Percentiles rank a stretch among this genome's conserved stretches.
Evolutionary conservation across 2,888 invertebrate genomes (phyloP).

Genomic region (Lucinisca nassula): DNA sequence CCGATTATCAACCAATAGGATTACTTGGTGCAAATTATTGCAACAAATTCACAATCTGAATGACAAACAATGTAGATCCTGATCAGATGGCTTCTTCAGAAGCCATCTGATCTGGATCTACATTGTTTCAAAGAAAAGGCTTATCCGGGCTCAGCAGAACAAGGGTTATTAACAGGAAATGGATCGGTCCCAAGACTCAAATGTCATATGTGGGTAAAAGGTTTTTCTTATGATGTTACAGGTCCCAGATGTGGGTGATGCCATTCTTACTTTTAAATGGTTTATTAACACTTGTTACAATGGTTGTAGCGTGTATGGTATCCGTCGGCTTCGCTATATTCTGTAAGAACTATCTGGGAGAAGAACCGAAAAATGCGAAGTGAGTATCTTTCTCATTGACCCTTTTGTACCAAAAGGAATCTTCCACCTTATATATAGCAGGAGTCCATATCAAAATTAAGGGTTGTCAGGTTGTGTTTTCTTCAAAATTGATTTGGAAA

Average conservation of each 20-base stretch:
- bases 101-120: not conserved
- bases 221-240: conserved; percentile 50
- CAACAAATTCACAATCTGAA: not conserved
- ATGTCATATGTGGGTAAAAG: too few relatives aligned
- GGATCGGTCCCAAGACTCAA: too few relatives aligned
- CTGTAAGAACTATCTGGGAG: conserved; percentile 58
- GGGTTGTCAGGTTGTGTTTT: too few relatives aligned
- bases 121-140: not conserved
- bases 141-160: too few relatives aligned
- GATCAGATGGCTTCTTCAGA: not conserved
- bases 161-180: too few relatives aligned
- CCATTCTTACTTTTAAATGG: conserved; percentile 77
- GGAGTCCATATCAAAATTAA: too few relatives aligned
- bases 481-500: too few relatives aligned
- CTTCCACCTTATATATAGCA: too few relatives aligned
- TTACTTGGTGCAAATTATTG: too few relatives aligned
- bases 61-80: not conserved
- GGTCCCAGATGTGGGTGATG: conserved; percentile 83
- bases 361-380: not conserved
- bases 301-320: conserved; percentile 78
- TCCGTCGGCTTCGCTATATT: conserved; percentile 78
- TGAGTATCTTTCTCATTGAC: not conserved
- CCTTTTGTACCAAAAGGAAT: too few relatives aligned
- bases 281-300: conserved; percentile 65
- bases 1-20: too few relatives aligned